A percentile compares a stretch with the other conserved stretches of the same genome.
Conservation (phyloP, 37 sponge, comb jelly and placozoan species). For the Halisarca cf. caerulea region DNA sequence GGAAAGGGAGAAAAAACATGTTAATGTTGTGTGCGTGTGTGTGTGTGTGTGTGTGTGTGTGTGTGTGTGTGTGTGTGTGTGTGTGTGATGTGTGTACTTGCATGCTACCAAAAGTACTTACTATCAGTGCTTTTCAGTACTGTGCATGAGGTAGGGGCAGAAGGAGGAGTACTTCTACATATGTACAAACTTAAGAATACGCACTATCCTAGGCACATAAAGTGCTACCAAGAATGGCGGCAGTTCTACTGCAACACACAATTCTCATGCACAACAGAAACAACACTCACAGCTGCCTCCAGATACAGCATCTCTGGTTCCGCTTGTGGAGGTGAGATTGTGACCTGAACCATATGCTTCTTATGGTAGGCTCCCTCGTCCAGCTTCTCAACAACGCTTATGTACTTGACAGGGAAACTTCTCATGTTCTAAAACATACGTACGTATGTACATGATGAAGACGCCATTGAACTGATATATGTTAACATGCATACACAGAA, state of each 20-base stretch:
- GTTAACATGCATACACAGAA: too few relatives aligned
- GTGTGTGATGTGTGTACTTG: not conserved
- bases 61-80: slow-evolving; percentile 15
- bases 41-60: slow-evolving; percentile 25
- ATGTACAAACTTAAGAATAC: too few relatives aligned
- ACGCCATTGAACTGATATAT: not conserved
- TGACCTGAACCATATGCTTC: slow-evolving; percentile 89
- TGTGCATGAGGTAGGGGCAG: too few relatives aligned
- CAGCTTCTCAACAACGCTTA: slow-evolving; percentile 82
- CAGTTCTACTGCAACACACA: too few relatives aligned
- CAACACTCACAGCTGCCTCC: slow-evolving; percentile 64
- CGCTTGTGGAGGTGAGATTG: slow-evolving; percentile 37
- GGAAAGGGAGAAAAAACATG: not conserved
- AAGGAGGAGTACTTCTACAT: too few relatives aligned
- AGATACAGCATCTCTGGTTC: slow-evolving; percentile 49
- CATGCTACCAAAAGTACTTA: too few relatives aligned
- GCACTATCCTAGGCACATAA: too few relatives aligned
- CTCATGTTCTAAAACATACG: slow-evolving; percentile 49
- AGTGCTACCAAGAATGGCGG: too few relatives aligned
- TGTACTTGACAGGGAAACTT: slow-evolving; percentile 73
- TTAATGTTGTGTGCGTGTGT: not conserved
- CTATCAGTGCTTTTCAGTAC: too few relatives aligned
- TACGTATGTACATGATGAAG: not conserved
- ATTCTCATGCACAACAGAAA: too few relatives aligned
- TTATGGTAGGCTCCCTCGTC: slow-evolving; percentile 81